phyloP scores from a whole-genome alignment of 92 coral and sea anemone species.

The Nematostella vectensis region DNA sequence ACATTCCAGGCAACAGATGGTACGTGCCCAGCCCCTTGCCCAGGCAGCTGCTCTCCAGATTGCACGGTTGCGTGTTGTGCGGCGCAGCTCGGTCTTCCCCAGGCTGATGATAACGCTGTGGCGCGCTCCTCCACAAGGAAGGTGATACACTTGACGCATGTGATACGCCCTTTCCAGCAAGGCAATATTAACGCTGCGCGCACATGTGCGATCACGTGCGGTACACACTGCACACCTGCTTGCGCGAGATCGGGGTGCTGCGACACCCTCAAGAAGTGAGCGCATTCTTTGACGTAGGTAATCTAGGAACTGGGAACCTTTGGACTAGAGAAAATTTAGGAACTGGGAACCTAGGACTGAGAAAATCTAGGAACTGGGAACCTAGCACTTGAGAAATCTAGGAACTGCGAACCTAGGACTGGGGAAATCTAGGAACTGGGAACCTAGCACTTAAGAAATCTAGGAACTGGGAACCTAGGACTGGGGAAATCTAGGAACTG shows the following conservation, averaged over 20 bases:
- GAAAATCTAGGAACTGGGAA: no score
- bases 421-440: no score
- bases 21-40: conserved; percentile 71
- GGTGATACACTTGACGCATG: conserved; percentile 70
- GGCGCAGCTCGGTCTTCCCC: conserved; percentile 56
- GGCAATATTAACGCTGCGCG: neutral
- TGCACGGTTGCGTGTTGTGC: conserved; percentile 77
- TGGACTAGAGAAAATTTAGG: no score
- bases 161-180: conserved; percentile 39
- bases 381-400: no score
- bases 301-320: no score
- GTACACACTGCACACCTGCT: conserved; percentile 79
- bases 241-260: conserved; percentile 97
- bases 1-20: conserved; percentile 7
- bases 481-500: no score
- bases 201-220: conserved; percentile 70
- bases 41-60: conserved; percentile 56
- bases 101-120: conserved; percentile 23
- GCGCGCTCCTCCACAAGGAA: conserved; percentile 71
- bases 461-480: no score
- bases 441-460: no score
- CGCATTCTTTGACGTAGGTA: conserved; percentile 1
- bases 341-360: no score
- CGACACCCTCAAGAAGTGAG: conserved; percentile 20
- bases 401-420: no score